phyloP scores from a whole-genome alignment of 1,140 invertebrate species.

The Bombus terrestris region DNA sequence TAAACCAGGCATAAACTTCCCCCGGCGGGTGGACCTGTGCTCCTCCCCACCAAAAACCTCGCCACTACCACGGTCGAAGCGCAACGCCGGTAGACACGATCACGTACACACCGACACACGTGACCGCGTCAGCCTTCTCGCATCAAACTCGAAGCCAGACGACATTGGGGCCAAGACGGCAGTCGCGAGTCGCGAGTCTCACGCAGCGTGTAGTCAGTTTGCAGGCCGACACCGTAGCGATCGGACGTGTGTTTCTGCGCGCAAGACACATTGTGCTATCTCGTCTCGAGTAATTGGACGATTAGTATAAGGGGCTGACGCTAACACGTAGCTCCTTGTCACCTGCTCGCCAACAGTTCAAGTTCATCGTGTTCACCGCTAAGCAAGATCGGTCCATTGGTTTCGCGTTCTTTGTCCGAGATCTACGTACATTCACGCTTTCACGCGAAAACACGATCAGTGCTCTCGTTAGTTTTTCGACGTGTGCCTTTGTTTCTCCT shows the following conservation, averaged over 20 bases:
- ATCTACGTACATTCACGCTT: neutral
- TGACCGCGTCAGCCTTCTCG: conserved; percentile 61
- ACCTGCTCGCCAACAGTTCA: conserved; percentile 48
- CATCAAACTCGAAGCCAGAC: conserved; percentile 73
- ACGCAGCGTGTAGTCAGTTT: conserved; percentile 76
- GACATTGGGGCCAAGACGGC: conserved; percentile 74
- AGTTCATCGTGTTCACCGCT: conserved; percentile 23
- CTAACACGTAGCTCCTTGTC: conserved; percentile 21
- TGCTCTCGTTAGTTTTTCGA: neutral
- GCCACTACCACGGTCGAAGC: conserved; percentile 16
- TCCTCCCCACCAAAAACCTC: conserved; percentile 9
- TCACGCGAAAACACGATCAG: conserved; percentile 7
- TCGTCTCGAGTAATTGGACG: neutral
- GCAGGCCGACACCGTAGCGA: conserved; percentile 74
- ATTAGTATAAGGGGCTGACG: neutral
- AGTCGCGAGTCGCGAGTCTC: conserved; percentile 72
- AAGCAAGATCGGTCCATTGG: neutral
- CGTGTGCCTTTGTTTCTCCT: neutral
- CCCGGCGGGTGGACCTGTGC: conserved; percentile 36
- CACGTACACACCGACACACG: conserved; percentile 27
- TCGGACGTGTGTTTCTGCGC: conserved; percentile 63
- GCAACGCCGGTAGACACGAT: conserved; percentile 18
- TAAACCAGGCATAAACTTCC: conserved; percentile 71
- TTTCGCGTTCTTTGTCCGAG: neutral
- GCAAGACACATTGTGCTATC: neutral